A percentile compares a stretch with the other conserved stretches of the same genome.
These are phyloP conservation scores for Clanis bilineata DNA, from an alignment of 2,888 invertebrate species.

Conservation along the genomic window DNA sequence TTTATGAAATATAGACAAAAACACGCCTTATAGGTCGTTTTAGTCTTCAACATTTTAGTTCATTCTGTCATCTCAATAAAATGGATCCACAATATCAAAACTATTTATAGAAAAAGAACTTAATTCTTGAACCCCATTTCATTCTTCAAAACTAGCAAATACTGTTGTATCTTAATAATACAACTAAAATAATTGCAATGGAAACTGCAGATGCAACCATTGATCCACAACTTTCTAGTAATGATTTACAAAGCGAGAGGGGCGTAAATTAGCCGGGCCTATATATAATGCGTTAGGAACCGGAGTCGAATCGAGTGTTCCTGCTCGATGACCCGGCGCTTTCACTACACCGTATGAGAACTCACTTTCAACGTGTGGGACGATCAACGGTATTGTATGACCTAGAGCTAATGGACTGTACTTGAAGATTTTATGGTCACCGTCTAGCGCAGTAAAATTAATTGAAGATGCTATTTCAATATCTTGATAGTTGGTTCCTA, in stretches of 20 bases:
- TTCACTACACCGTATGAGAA: conserved; percentile 23
- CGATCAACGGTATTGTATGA: neutral
- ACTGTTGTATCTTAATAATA: neutral
- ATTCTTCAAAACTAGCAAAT: neutral
- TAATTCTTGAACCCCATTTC: too few species aligned
- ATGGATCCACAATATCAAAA: too few species aligned
- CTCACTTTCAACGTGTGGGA: conserved; percentile 7
- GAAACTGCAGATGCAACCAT: neutral
- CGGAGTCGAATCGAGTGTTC: conserved; percentile 29
- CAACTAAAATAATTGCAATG: neutral
- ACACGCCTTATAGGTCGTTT: too few species aligned
- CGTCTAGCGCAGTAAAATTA: neutral
- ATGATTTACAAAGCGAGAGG: conserved; percentile 36
- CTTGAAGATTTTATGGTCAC: neutral
- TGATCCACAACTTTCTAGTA: conserved; percentile 34
- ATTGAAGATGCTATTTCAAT: neutral
- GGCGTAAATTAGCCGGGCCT: conserved; percentile 37
- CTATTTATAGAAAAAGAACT: too few species aligned
- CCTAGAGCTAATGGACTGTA: neutral
- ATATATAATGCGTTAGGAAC: conserved; percentile 27
- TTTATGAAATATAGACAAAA: too few species aligned
- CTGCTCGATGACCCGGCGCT: conserved; percentile 27
- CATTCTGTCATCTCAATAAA: too few species aligned
- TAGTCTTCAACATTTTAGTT: too few species aligned
- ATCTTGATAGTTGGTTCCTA: too few species aligned